phyloP scores from a whole-genome alignment of 2,113 vertebrate species.

The Anoplopoma fimbria region DNA sequence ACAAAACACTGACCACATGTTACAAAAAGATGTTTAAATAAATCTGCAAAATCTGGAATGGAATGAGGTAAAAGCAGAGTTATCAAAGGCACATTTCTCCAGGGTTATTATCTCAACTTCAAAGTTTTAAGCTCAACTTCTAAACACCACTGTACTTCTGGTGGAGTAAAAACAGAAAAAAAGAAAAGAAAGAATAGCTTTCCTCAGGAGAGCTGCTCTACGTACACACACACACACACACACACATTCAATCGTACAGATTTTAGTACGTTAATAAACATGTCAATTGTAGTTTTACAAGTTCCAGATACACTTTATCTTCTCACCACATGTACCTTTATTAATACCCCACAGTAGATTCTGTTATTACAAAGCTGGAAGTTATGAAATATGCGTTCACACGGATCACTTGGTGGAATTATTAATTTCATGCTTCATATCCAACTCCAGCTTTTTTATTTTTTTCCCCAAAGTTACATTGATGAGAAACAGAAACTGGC shows the following conservation, averaged over 20 bases:
- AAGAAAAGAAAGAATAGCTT: conserved; percentile 46
- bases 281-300: conserved; percentile 64
- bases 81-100: conserved; percentile 73
- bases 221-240: conserved; percentile 65
- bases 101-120: conserved; percentile 62
- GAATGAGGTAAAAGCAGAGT: conserved; percentile 78
- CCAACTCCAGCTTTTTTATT: conserved; percentile 33
- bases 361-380: conserved; percentile 60
- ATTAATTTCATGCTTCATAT: conserved; percentile 70
- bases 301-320: conserved; percentile 65
- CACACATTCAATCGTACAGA: conserved; percentile 66
- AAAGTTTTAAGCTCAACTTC: conserved; percentile 61
- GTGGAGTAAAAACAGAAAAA: conserved; percentile 42
- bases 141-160: conserved; percentile 53
- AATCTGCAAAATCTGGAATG: conserved; percentile 75
- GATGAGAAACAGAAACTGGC: conserved; percentile 67
- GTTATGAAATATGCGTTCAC: conserved; percentile 64
- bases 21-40: conserved; percentile 81
- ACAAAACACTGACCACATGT: conserved; percentile 76
- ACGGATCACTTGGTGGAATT: conserved; percentile 55
- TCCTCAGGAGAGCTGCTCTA: conserved; percentile 72
- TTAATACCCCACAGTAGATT: conserved; percentile 60
- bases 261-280: conserved; percentile 77
- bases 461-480: conserved; percentile 29
- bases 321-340: conserved; percentile 57